Evolutionary conservation across 2,113 vertebrate genomes (phyloP).

Genomic region (Eptesicus fuscus): DNA sequence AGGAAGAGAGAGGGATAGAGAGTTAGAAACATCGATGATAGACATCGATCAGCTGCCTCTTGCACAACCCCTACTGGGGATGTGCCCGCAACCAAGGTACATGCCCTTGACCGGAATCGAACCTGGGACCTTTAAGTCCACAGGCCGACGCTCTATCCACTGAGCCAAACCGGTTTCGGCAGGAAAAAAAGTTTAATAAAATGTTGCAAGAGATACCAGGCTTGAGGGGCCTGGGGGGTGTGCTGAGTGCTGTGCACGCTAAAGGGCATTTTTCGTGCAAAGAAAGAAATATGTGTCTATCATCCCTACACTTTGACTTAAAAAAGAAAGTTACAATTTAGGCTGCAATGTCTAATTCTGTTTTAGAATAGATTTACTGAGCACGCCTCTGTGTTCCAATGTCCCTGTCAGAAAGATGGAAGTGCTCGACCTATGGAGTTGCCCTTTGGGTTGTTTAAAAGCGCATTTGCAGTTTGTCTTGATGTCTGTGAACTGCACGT

Average conservation of each 20-base stretch:
- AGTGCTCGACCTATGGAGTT: background rate
- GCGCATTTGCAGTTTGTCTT: background rate
- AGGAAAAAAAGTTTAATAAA: background rate
- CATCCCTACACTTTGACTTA: background rate
- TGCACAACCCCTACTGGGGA: too few species aligned
- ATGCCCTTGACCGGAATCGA: too few species aligned
- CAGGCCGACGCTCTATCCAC: too few species aligned
- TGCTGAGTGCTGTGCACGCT: background rate
- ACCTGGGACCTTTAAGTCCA: too few species aligned
- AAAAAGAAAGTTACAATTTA: background rate
- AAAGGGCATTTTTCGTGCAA: background rate
- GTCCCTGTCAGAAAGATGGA: background rate
- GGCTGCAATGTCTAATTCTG: background rate
- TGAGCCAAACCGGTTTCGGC: too few species aligned
- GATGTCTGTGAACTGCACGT: background rate
- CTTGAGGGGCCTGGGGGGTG: fast-evolving
- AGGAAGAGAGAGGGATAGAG: too few species aligned
- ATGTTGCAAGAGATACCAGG: background rate
- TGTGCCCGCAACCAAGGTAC: too few species aligned
- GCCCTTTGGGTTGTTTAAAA: background rate
- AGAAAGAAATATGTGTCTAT: background rate
- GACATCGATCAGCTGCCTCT: too few species aligned
- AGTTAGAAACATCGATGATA: too few species aligned
- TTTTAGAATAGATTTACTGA: background rate
- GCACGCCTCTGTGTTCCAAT: background rate